Evolutionary conservation across 1,140 invertebrate genomes (phyloP).

Genomic region (Daktulosphaira vitifoliae): DNA sequence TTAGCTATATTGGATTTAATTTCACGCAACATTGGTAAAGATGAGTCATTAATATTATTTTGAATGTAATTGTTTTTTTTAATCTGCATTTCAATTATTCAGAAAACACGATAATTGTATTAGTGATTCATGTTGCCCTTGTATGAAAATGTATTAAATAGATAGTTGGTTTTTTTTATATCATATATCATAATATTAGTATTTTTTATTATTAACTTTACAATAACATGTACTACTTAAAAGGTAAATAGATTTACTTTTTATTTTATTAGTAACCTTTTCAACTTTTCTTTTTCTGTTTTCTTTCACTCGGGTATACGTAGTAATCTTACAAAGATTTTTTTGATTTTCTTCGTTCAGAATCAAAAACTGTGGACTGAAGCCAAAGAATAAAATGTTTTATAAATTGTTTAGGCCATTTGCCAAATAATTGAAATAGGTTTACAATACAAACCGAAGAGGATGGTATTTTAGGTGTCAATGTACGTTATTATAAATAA

Average conservation of each 20-base stretch:
- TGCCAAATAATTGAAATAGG: slow-evolving; percentile 21
- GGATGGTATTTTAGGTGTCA: slow-evolving; percentile 26
- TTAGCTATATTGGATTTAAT: too few species aligned
- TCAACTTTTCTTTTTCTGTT: neutral
- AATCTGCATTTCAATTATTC: too few species aligned
- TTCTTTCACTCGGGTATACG: neutral
- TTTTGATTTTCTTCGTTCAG: neutral
- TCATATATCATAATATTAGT: too few species aligned
- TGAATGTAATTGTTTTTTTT: too few species aligned
- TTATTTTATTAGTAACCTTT: neutral
- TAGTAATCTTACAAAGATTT: too few species aligned
- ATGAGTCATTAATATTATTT: too few species aligned
- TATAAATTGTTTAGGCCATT: slow-evolving; percentile 31
- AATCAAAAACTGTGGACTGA: slow-evolving; percentile 15
- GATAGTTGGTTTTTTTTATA: too few species aligned
- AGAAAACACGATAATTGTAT: too few species aligned
- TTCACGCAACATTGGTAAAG: too few species aligned
- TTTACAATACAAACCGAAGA: slow-evolving; percentile 12
- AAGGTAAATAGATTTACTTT: slow-evolving; percentile 8
- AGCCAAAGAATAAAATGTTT: slow-evolving; percentile 31
- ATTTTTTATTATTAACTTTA: slow-evolving; percentile 15
- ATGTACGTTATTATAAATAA: slow-evolving; percentile 11
- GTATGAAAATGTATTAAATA: too few species aligned
- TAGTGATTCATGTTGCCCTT: too few species aligned
- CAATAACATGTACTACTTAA: neutral